Evolutionary conservation across 2,113 vertebrate species (phyloP).

Genomic region (Pyrgilauda ruficollis): DNA sequence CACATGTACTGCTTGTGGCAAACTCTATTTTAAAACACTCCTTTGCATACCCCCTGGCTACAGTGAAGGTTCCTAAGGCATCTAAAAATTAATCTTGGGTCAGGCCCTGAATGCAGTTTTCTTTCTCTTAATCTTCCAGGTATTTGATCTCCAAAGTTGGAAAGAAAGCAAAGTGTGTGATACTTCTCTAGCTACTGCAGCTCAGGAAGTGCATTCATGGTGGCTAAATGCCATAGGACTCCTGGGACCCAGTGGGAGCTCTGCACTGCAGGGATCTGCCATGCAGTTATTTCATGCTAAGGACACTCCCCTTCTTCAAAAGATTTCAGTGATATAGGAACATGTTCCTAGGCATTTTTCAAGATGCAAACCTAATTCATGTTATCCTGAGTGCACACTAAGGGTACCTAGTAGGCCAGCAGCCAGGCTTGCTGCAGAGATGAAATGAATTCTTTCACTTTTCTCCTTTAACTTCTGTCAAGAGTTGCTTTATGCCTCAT

Average conservation of each 20-base stretch:
- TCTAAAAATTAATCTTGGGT: background rate
- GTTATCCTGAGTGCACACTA: background rate
- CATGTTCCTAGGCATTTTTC: background rate
- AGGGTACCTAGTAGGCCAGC: background rate
- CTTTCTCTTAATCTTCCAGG: background rate
- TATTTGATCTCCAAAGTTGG: background rate
- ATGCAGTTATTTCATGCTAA: background rate
- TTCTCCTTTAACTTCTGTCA: background rate
- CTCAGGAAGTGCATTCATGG: background rate
- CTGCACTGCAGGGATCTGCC: background rate
- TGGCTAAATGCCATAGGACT: background rate
- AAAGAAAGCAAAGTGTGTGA: fast-evolving
- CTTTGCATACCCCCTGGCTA: background rate
- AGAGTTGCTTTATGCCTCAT: background rate
- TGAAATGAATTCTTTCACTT: background rate
- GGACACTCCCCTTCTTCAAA: background rate
- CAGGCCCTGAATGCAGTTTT: background rate
- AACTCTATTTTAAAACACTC: background rate
- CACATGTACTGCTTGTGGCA: background rate
- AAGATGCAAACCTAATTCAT: background rate
- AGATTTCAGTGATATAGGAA: background rate
- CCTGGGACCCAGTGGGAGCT: background rate
- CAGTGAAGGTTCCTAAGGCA: background rate
- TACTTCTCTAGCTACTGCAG: background rate
- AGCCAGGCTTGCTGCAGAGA: background rate